These are phyloP conservation scores for Polydrusus tereticollis DNA, from an alignment of 2,888 invertebrate genomes.

Conservation along the genomic window DNA sequence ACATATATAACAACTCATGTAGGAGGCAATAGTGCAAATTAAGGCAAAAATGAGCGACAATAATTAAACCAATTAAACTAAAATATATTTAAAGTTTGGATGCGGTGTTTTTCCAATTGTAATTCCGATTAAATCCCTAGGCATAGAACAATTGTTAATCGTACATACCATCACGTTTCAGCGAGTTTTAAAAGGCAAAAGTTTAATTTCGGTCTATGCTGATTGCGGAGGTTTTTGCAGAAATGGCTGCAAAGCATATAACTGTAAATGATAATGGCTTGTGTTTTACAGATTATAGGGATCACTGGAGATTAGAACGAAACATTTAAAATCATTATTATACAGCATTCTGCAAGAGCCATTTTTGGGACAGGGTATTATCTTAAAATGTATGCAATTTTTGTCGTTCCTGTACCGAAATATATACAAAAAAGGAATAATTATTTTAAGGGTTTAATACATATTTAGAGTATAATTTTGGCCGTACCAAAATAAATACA, in stretches of 20 bases:
- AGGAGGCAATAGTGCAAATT: neutral
- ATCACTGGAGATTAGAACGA: neutral
- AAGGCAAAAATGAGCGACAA: neutral
- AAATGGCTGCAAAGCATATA: neutral
- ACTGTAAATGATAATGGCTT: neutral
- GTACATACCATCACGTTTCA: slow-evolving; percentile 20
- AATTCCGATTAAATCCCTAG: slow-evolving; percentile 1
- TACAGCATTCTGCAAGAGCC: too few relatives aligned
- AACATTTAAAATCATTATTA: neutral
- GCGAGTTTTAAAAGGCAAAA: slow-evolving; percentile 27
- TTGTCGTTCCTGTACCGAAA: too few relatives aligned
- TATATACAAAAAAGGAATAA: too few relatives aligned
- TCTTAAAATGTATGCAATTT: too few relatives aligned
- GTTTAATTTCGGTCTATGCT: slow-evolving; percentile 15
- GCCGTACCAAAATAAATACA: too few relatives aligned
- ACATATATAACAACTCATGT: too few relatives aligned
- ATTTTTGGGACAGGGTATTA: too few relatives aligned
- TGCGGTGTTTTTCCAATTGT: slow-evolving; percentile 18
- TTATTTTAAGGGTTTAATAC: too few relatives aligned
- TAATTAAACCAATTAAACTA: slow-evolving; percentile 26
- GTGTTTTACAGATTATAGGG: neutral
- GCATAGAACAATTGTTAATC: slow-evolving; percentile 21
- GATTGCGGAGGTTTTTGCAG: neutral
- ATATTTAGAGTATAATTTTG: too few relatives aligned
- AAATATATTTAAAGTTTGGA: slow-evolving; percentile 21